These are phyloP conservation scores for Callimorpha dominula DNA, from an alignment of 2,888 invertebrate genomes.

Conservation along the genomic window DNA sequence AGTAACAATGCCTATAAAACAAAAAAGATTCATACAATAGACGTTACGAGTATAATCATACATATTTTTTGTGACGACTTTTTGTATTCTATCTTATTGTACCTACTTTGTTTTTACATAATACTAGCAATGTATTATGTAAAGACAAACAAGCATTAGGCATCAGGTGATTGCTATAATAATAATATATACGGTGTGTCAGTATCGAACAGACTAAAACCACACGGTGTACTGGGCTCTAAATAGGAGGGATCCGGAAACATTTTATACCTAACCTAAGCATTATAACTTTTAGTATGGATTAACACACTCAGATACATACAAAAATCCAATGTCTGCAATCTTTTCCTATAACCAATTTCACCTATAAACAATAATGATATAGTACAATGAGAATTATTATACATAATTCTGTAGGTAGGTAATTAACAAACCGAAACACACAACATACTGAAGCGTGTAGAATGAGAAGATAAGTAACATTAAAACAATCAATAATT, in stretches of 20 bases:
- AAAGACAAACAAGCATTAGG: not conserved
- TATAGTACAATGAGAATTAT: not conserved
- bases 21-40: not conserved
- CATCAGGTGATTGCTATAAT: no score
- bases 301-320: no score
- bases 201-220: no score
- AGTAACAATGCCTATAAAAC: not conserved
- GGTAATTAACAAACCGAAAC: not conserved
- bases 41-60: not conserved
- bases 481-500: conserved; percentile 1
- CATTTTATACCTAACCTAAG: no score
- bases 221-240: no score
- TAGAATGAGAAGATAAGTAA: not conserved
- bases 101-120: not conserved
- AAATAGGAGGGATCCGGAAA: no score
- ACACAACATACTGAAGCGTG: not conserved
- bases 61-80: not conserved
- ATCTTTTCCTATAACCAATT: not conserved
- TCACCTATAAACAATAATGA: not conserved
- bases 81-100: not conserved
- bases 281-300: no score
- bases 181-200: no score
- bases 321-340: no score
- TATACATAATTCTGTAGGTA: not conserved
- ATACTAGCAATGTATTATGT: not conserved